Conservation (phyloP, 2,113 vertebrate species). For the Erythrocercus mccallii region DNA sequence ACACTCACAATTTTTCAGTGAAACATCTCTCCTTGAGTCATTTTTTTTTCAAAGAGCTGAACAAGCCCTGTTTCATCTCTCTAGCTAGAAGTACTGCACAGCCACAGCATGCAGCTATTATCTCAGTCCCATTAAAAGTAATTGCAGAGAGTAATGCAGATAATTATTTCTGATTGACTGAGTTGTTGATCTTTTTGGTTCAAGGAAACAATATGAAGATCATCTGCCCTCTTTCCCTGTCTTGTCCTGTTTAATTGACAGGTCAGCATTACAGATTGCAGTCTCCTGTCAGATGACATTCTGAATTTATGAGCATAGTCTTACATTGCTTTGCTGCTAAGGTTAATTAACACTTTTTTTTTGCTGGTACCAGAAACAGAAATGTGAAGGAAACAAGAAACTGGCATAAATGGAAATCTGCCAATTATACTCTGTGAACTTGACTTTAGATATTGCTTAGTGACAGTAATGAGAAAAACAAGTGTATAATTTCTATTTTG, state of each 20-base stretch:
- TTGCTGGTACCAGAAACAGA: background rate
- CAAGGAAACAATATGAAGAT: constrained; percentile 56
- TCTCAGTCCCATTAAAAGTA: constrained; percentile 55
- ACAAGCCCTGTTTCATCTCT: background rate
- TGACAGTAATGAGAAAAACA: background rate
- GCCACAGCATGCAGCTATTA: background rate
- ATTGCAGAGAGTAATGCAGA: constrained; percentile 47
- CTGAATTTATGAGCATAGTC: background rate
- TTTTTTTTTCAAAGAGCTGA: background rate
- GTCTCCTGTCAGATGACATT: background rate
- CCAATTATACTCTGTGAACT: background rate
- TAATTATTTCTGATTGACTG: constrained; percentile 60
- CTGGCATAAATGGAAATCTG: background rate
- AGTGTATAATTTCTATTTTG: background rate
- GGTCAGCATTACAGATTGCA: background rate
- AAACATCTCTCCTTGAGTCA: background rate
- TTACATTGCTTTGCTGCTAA: background rate
- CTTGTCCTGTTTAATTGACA: constrained; percentile 24
- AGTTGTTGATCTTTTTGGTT: constrained; percentile 57
- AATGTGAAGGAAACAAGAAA: constrained; percentile 14
- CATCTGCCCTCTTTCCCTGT: background rate
- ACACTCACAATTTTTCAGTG: background rate
- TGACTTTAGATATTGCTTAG: background rate
- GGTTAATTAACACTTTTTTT: constrained; percentile 49
- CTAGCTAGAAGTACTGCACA: background rate